These are phyloP conservation scores for Hyposmocoma kahamanoa DNA, from an alignment of 1,140 invertebrate species.

Conservation along the genomic window DNA sequence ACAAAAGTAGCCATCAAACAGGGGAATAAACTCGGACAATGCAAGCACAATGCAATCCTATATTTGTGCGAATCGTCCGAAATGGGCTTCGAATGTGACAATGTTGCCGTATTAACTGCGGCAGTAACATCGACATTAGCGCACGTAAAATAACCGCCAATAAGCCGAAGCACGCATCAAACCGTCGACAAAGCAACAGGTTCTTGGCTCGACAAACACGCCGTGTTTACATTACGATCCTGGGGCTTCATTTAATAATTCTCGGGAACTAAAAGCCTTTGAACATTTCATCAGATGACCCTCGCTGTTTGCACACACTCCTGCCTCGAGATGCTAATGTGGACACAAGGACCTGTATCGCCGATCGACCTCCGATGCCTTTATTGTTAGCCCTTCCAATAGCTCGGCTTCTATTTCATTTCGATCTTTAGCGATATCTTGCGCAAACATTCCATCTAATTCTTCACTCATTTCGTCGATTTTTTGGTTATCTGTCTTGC, in stretches of 20 bases:
- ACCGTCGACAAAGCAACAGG: conserved; percentile 67
- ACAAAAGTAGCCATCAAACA: conserved; percentile 22
- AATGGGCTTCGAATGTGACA: conserved; percentile 24
- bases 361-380: conserved; percentile 61
- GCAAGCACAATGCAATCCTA: background rate
- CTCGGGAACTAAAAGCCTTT: conserved; percentile 73
- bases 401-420: conserved; percentile 49
- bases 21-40: conserved; percentile 27
- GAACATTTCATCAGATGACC: conserved; percentile 73
- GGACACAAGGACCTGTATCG: conserved; percentile 70
- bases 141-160: conserved; percentile 68
- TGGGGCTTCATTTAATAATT: conserved; percentile 72
- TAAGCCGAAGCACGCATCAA: conserved; percentile 63
- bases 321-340: conserved; percentile 69
- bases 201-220: conserved; percentile 63
- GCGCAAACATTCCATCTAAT: conserved; percentile 32
- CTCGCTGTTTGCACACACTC: conserved; percentile 69
- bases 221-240: conserved; percentile 70
- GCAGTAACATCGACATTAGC: conserved; percentile 60
- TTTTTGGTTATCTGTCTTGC: background rate
- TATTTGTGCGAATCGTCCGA: background rate
- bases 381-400: conserved; percentile 60
- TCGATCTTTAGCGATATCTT: conserved; percentile 49
- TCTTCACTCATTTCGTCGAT: conserved; percentile 19
- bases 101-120: conserved; percentile 54